These are phyloP conservation scores for Polypedilum pembai DNA, from an alignment of 1,140 invertebrate genomes.

Conservation along the genomic window DNA sequence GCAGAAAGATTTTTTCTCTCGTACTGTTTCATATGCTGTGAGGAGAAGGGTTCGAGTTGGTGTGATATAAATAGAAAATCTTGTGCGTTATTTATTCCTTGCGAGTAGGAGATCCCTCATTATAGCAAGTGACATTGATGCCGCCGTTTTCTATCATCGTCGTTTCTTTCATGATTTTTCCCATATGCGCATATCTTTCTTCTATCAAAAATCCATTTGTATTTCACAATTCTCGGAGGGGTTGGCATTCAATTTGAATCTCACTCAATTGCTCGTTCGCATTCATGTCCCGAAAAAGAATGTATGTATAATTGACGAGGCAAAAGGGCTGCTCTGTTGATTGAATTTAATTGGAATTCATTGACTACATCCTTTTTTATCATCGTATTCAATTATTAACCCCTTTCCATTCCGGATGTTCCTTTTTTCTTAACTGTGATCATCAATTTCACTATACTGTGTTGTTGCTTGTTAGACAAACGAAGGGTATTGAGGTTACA, in stretches of 20 bases:
- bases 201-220: constrained; percentile 19
- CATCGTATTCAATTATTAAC: not conserved
- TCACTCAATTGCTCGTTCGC: not conserved
- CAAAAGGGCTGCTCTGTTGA: constrained; percentile 14
- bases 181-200: constrained; percentile 6
- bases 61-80: not conserved
- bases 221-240: not conserved
- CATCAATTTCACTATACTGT: not conserved
- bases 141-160: constrained; percentile 12
- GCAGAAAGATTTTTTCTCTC: not conserved
- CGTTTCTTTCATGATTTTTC: constrained; percentile 16
- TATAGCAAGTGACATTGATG: constrained; percentile 20
- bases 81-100: not conserved
- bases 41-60: not conserved
- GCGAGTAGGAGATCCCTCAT: constrained; percentile 14
- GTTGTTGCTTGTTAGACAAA: not conserved
- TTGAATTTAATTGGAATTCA: constrained; percentile 26
- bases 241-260: not conserved
- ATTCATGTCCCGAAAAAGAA: not conserved
- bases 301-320: constrained; percentile 14
- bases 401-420: constrained; percentile 9
- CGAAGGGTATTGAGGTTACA: not conserved
- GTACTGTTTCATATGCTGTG: not conserved
- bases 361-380: constrained; percentile 26
- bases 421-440: not conserved